phyloP scores from a whole-genome alignment of 2,797 vertebrate species.

The Luscinia luscinia region DNA sequence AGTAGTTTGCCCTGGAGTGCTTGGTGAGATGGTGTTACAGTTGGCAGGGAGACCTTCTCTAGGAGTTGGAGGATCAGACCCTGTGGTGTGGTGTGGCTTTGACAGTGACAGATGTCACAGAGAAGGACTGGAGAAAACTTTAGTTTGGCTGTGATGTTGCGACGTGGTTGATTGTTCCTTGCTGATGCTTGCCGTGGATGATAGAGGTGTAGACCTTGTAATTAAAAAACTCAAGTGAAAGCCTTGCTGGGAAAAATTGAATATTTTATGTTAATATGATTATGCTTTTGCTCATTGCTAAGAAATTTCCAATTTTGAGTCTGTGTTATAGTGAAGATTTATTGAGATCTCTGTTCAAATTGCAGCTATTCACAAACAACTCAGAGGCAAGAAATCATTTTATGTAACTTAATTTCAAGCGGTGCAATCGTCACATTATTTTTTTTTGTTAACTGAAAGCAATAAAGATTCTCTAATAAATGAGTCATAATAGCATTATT shows the following conservation, averaged over 20 bases:
- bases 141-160: neutral
- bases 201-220: neutral
- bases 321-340: neutral
- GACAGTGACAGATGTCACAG: neutral
- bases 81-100: neutral
- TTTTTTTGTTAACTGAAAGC: neutral
- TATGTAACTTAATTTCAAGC: neutral
- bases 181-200: neutral
- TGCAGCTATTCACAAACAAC: neutral
- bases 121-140: neutral
- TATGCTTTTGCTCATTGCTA: neutral
- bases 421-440: neutral
- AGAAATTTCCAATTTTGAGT: neutral
- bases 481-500: slow-evolving; percentile 23
- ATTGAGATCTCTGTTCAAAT: neutral
- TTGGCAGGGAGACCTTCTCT: neutral
- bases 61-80: neutral
- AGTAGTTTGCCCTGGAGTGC: neutral
- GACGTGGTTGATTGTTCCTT: neutral
- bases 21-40: neutral
- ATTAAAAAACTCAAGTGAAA: neutral
- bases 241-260: neutral
- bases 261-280: neutral
- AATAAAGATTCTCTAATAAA: slow-evolving; percentile 25
- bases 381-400: slow-evolving; percentile 12